Evolutionary conservation across 2,797 vertebrate genomes (phyloP).

Genomic region (Strix occidentalis): DNA sequence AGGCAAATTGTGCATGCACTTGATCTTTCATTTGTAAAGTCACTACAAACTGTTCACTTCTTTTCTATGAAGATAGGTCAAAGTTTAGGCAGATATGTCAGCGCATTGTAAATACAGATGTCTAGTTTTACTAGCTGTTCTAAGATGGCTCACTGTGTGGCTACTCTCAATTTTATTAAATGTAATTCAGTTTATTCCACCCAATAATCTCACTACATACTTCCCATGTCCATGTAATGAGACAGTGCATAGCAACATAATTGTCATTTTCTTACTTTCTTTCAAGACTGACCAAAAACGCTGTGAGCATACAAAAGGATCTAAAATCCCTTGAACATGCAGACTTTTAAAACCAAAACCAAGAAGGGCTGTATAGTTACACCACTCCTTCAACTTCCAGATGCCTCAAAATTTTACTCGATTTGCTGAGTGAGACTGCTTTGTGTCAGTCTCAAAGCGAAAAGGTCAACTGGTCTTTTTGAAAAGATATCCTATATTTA

Average conservation of each 20-base stretch:
- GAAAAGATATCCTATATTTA: background rate
- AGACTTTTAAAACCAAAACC: background rate
- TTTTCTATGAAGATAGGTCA: background rate
- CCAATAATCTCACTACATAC: background rate
- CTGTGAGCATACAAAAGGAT: background rate
- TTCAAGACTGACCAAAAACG: background rate
- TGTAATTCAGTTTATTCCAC: background rate
- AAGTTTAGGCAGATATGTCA: background rate
- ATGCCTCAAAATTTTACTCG: background rate
- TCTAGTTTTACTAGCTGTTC: background rate
- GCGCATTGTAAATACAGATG: background rate
- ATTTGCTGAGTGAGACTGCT: background rate
- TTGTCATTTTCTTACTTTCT: background rate
- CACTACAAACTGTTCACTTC: background rate
- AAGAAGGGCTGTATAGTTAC: background rate
- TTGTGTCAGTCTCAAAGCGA: background rate
- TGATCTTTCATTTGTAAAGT: background rate
- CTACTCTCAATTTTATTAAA: background rate
- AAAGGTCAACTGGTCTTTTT: background rate
- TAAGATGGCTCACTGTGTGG: background rate
- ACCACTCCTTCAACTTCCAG: background rate
- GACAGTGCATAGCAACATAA: background rate
- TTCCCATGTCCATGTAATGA: rapidly evolving
- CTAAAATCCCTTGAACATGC: background rate
- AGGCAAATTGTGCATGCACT: background rate